Base-by-base conservation (phyloP, 2,113 vertebrate species). In the Bagarius yarrelli region DNA sequence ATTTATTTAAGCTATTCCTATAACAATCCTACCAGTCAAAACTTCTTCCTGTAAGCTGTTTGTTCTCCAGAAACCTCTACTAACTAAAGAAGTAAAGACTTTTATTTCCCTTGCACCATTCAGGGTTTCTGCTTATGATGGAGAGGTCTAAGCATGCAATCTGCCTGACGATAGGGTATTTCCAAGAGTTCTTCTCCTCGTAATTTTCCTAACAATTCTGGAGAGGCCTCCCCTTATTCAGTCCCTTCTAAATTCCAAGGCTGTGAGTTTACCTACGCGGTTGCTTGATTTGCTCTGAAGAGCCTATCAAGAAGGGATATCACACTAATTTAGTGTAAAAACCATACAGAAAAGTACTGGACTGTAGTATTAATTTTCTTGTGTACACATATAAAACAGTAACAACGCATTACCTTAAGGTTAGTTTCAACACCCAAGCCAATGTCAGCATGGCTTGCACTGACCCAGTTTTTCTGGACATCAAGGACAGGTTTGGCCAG, bases 51-150 rank as follows among this genome's bases (percentile, higher is more conserved):
- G 27, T 32, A 25, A 32, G 32, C 30, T 63, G 61, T 27, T 18
- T 32, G 30, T 64, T 8, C 25, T 64, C 25, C 16, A 64, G 25
- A 64, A 64, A 64, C 32, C 27, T 64, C 15, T 32, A n/a, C n/a
- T n/a, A n/a, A n/a, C n/a, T n/a, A n/a, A n/a, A n/a, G 13, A 64
- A 30, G 25, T 32, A 32, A 27, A 64, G 27, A 64, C 27, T 64
- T 64, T 27, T 64, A 14, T 64, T 64, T 32, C 61, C 61, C 61
- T 64, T 32, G 61, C 61, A 64, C 55, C 8, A 64, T 32, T 64
- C 15, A 30, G 61, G 2, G 15, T 64, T 27, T 66, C 63, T 66
- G 32, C 63, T 8, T 27, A 66, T 66, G 27, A 66, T 36, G 57
- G n/a, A 59, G n/a, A n/a, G 18, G 34, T 67, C 32, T 21, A 34